Base-by-base conservation (phyloP, 2,113 vertebrate genomes). In the Catharus bicknelli region DNA sequence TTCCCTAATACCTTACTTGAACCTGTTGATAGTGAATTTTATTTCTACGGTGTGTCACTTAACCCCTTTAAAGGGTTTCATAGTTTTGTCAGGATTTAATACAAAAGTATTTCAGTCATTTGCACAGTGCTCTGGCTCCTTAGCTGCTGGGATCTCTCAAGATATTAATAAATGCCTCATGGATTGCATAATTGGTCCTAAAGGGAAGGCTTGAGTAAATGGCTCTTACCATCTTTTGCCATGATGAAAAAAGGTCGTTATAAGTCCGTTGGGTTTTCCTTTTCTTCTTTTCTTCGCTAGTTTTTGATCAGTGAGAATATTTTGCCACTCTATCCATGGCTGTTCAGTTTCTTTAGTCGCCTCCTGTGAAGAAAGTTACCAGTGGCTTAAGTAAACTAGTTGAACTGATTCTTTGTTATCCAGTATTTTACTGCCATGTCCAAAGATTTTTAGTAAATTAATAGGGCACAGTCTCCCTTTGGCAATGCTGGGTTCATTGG, bases 261-360 rank as follows among this genome's bases (percentile, higher is more conserved):
- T 58, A 73, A 90, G 73, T 90, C 34, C 34, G 9, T 34, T 87
- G 4, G 0, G 7, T 75, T 94, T 95, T 38, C 42, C 26, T 66
- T 92, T 87, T 36, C 34, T 36, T 36, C 34, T 36, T 36, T 36
- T 72, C 27, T 85, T 91, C 1, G 2, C 10, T 74, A 12, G 6
- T 80, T 95, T 93, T 87, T 90, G 66, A 85, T 91, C 70, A 93
- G 7, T 72, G 66, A 73, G 55, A 69, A 11, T 90, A 73, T 82
- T 90, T 88, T 90, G 23, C 42, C 42, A 22, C 54, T 80, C n/a
- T 45, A 0, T 88, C 54, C 13, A 12, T 62, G 63, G 26, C 59
- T 85, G 16, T 73, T 90, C 50, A 15, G n/a, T n/a, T n/a, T n/a
- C n/a, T n/a, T n/a, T n/a, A n/a, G n/a, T n/a, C n/a, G n/a, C 34